These are phyloP conservation scores for Rutpela maculata DNA, from an alignment of 2,888 invertebrate species.

Conservation along the genomic window DNA sequence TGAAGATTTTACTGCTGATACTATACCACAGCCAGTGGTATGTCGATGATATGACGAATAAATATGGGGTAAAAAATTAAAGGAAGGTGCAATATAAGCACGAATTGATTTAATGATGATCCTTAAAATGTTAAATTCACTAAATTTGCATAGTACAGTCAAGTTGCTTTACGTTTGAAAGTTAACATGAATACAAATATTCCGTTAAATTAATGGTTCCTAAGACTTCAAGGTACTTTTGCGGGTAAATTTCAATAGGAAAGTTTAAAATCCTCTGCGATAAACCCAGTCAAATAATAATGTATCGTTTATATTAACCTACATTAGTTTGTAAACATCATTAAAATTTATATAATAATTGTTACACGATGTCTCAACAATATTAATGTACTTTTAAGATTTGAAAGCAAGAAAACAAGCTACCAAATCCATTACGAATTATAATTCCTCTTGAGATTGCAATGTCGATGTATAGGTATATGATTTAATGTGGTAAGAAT, in stretches of 20 bases:
- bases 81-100: not conserved
- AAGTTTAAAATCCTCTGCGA: not conserved
- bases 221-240: not conserved
- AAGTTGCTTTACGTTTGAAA: not conserved
- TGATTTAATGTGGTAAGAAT: too few species aligned
- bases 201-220: not conserved
- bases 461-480: too few species aligned
- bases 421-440: too few species aligned
- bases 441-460: too few species aligned
- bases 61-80: not conserved
- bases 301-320: not conserved
- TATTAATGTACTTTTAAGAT: not conserved
- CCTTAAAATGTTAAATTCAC: not conserved
- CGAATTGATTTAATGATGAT: not conserved
- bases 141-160: not conserved
- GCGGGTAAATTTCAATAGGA: not conserved
- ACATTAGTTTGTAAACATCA: too few species aligned
- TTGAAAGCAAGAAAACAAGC: too few species aligned
- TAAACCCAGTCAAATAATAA: not conserved
- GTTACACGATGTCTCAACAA: not conserved
- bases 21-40: too few species aligned
- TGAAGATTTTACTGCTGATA: too few species aligned
- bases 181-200: not conserved
- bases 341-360: not conserved
- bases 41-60: too few species aligned